phyloP scores from a whole-genome alignment of 2,888 invertebrate species.

The Drosophila koepferae region DNA sequence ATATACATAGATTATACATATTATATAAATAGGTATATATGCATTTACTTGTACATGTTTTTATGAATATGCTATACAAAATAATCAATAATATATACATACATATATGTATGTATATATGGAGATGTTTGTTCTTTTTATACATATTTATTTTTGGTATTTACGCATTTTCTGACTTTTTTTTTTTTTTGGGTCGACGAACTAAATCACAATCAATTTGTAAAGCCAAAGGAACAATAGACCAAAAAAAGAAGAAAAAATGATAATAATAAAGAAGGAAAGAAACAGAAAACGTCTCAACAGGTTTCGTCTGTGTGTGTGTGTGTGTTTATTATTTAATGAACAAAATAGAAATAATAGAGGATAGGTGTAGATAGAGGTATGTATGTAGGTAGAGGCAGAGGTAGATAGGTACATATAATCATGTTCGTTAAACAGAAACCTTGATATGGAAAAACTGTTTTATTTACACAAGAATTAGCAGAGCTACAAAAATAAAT shows the following conservation, averaged over 20 bases:
- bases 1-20: no score
- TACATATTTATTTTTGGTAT: not conserved
- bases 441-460: constrained; percentile 57
- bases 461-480: constrained; percentile 56
- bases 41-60: no score
- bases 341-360: constrained; percentile 31
- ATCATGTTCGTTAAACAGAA: constrained; percentile 30
- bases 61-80: no score
- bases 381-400: not conserved
- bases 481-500: constrained; percentile 45
- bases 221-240: constrained; percentile 14
- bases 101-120: not conserved
- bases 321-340: constrained; percentile 19
- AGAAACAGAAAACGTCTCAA: constrained; percentile 21
- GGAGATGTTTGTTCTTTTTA: not conserved
- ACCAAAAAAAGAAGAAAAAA: constrained; percentile 3
- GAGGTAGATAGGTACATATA: constrained; percentile 17
- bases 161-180: constrained; percentile 12
- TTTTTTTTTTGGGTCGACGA: constrained; percentile 28
- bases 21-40: no score
- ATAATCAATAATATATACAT: not conserved
- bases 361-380: not conserved
- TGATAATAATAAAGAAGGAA: constrained; percentile 1
- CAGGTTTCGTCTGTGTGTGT: constrained; percentile 16
- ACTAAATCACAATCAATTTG: constrained; percentile 26